Evolutionary conservation across 2,113 vertebrate genomes (phyloP), one percentile per base, ranked within the genome.

Genomic region (Ifrita kowaldi): DNA sequence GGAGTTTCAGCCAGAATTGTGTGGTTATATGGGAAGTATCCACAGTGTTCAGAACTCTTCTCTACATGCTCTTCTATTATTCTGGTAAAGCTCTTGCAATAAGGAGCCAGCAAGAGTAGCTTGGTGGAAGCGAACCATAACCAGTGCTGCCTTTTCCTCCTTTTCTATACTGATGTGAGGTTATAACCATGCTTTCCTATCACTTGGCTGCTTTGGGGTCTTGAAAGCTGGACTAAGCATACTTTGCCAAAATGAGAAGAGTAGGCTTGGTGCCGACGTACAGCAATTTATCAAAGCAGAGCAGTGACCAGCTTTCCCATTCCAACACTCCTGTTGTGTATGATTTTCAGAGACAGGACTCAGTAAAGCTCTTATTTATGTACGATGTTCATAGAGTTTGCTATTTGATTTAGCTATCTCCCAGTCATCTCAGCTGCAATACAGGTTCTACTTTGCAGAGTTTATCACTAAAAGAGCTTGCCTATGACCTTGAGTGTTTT

Each of bases 401-500:
- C 52, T 78, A 0, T 70, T 95, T 84, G 80, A 87, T 93, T 75
- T 92, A 92, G 84, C 47, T 28, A 67, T 87, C 73, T 89, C 56
- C 69, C 30, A 77, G 52, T 37, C 60, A 81, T 70, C 91, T 84
- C 73, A 74, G 84, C 56, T 84, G 73, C 63, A 89, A 37, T 52
- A 96, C 56, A 52, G 52, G 15, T 76, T 81, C 50, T 50, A 6
- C 73, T 81, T 60, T 81, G 55, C 60, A 55, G 67, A 63, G 24
- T 89, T 90, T 67, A 89, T 76, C 69, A 20, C 56, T 70, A 9
- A 88, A 78, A 59, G 33, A 93, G 33, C 35, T 80, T 91, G 62
- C 22, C 24, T 92, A n/a, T 95, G 93, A 92, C 93, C 92, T 96
- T 95, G 91, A 78, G 44, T 64, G 73, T 84, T 95, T 73, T 78